These are phyloP conservation scores for Caenorhabditis sp. DNA, from an alignment of 2,888 invertebrate species.

Conservation along the genomic window DNA sequence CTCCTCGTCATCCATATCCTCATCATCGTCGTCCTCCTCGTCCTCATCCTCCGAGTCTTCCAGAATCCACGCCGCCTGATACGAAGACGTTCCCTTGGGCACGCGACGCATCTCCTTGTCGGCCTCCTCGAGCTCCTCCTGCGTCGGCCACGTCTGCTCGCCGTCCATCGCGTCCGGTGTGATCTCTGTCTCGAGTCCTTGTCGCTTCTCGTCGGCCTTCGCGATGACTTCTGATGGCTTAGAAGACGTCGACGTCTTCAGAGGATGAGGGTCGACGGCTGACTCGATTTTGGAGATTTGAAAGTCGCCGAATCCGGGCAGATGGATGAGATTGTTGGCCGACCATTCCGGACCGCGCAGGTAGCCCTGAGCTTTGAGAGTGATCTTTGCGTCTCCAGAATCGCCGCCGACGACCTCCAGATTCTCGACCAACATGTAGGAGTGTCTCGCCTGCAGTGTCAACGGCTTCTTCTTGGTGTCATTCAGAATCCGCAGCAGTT, in stretches of 20 bases:
- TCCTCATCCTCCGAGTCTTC: slow-evolving; percentile 75
- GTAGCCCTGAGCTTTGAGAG: slow-evolving; percentile 90
- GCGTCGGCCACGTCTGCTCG: slow-evolving; percentile 97
- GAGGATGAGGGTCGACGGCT: slow-evolving; percentile 71
- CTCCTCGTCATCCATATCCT: slow-evolving; percentile 85
- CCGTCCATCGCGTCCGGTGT: slow-evolving; percentile 91
- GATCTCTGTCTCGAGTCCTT: slow-evolving; percentile 87
- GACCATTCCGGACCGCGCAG: slow-evolving; percentile 90
- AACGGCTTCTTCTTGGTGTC: slow-evolving; percentile 90
- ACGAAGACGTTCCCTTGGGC: slow-evolving; percentile 96
- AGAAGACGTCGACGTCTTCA: slow-evolving; percentile 56
- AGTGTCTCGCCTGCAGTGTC: slow-evolving; percentile 89
- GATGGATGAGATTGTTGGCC: slow-evolving; percentile 92
- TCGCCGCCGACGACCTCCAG: slow-evolving; percentile 86
- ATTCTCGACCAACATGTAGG: slow-evolving; percentile 91
- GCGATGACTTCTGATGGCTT: slow-evolving; percentile 52
- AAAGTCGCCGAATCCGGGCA: slow-evolving; percentile 94
- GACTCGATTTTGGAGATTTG: slow-evolving; percentile 88
- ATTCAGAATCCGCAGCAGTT: slow-evolving; percentile 89
- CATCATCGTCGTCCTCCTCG: slow-evolving; percentile 84
- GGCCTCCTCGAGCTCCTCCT: slow-evolving; percentile 89
- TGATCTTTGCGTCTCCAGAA: slow-evolving; percentile 23
- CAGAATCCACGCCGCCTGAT: slow-evolving; percentile 91
- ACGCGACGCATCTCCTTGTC: slow-evolving; percentile 87
- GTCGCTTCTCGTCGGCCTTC: slow-evolving; percentile 84